Conservation (phyloP, 2,113 vertebrate species). For the Eretmochelys imbricata region DNA sequence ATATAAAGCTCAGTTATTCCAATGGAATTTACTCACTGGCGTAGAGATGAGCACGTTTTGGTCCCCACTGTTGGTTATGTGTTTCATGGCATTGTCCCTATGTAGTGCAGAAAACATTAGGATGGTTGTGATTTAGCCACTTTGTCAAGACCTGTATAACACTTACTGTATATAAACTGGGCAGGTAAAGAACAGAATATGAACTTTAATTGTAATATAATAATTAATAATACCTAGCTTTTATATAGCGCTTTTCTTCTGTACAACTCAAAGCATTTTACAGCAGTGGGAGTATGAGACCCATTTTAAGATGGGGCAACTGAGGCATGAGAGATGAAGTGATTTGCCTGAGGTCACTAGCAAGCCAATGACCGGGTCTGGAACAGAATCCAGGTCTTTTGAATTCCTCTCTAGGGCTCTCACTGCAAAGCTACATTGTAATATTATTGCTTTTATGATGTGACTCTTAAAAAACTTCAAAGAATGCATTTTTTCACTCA, state of each 20-base stretch:
- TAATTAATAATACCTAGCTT: no score
- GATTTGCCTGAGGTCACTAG: neutral
- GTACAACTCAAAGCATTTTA: neutral
- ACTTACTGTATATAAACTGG: neutral
- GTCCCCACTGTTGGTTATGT: neutral
- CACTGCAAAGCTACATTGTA: neutral
- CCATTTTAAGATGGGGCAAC: neutral
- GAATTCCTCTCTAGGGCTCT: neutral
- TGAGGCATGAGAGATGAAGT: neutral
- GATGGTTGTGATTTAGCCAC: neutral
- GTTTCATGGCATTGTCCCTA: neutral
- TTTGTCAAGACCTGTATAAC: neutral
- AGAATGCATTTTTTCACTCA: slow-evolving; percentile 1
- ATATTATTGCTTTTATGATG: neutral
- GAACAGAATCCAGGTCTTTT: neutral
- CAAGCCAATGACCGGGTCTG: neutral
- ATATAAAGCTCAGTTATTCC: neutral
- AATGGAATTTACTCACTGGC: neutral
- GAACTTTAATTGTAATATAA: neutral
- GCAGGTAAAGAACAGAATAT: neutral
- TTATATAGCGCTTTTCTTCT: neutral
- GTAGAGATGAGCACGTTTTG: neutral
- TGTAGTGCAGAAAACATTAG: neutral
- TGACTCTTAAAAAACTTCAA: slow-evolving; percentile 33
- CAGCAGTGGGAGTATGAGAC: neutral